These are phyloP conservation scores for Pseudoatta argentina DNA, from an alignment of 1,140 invertebrate species.

Conservation along the genomic window DNA sequence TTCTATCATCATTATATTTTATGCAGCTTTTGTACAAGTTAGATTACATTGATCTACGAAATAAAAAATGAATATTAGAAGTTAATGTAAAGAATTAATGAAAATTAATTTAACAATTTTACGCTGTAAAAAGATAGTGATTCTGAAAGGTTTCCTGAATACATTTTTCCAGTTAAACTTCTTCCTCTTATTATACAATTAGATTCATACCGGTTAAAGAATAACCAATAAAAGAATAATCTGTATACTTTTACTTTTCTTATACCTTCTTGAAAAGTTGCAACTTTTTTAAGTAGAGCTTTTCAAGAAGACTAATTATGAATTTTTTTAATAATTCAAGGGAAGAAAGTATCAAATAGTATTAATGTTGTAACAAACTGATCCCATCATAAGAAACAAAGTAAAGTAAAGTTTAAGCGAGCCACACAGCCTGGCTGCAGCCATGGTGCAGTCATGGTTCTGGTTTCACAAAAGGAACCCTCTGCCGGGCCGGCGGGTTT, in stretches of 20 bases:
- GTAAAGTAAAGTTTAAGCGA: constrained; percentile 15
- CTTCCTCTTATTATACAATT: too few relatives aligned
- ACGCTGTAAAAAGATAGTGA: background rate
- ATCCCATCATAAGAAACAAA: background rate
- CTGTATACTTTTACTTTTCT: background rate
- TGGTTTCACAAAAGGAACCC: constrained; percentile 1
- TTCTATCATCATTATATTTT: background rate
- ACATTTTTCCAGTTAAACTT: background rate
- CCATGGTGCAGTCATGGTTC: background rate
- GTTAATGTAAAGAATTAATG: background rate
- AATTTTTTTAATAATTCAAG: background rate
- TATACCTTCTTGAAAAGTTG: too few relatives aligned
- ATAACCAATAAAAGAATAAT: too few relatives aligned
- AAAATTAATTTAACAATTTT: background rate
- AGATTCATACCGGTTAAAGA: background rate
- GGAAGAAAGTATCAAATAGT: background rate
- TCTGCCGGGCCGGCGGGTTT: background rate
- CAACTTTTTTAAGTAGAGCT: too few relatives aligned
- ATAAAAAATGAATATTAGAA: background rate
- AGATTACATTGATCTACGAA: background rate
- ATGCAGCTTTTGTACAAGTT: background rate
- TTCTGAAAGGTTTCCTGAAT: background rate
- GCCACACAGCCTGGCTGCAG: background rate
- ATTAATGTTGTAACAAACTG: background rate
- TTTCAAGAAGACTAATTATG: background rate